Base-by-base conservation (phyloP, 1,140 invertebrate genomes). In the Dendroctonus ponderosae region DNA sequence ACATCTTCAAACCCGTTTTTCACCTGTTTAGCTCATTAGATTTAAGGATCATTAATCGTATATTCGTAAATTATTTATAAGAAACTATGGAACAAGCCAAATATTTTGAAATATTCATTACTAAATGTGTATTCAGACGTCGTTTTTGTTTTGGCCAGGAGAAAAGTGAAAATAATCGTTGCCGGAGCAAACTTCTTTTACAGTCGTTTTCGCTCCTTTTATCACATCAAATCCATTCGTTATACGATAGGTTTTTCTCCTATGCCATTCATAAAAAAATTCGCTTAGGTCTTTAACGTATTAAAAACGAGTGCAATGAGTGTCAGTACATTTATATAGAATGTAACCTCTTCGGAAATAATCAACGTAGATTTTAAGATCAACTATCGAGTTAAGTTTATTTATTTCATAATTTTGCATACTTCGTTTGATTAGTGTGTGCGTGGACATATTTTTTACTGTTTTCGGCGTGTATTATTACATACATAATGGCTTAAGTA, bases 1-100 rank as follows among this genome's bases (percentile, higher is more conserved):
- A 74, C 75, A 76, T 75, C 72, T 71, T 39, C 12, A 57, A 57
- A 52, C 59, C 11, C 56, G 14, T 42, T 67, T 67, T 67, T 67
- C 58, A 60, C 65, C 65, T 59, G 65, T 67, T 61, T 67, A 67
- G 65, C 65, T 67, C 65, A 67, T 56, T 67, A 67, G 57, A 26
- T 43, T 51, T 67, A 67, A 67, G 65, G 43, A 60, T 61, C 58
- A 67, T 54, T 67, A 61, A 54, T 67, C 65, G 65, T 67, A 61
- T 67, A 67, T 54, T 51, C 65, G 26, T 67, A 67, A 67, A 48
- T 61, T 51, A 59, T 66, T 58, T 42, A 46, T 66, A 64, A 49
- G 53, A 41, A 64, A 46, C 37, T 56, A 56, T 56, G 53, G 39
- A 67, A 67, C 65, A 67, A 67, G 58, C 65, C 65, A 61, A 67